Conservation (phyloP, 2,113 vertebrate genomes). For the Castor canadensis region DNA sequence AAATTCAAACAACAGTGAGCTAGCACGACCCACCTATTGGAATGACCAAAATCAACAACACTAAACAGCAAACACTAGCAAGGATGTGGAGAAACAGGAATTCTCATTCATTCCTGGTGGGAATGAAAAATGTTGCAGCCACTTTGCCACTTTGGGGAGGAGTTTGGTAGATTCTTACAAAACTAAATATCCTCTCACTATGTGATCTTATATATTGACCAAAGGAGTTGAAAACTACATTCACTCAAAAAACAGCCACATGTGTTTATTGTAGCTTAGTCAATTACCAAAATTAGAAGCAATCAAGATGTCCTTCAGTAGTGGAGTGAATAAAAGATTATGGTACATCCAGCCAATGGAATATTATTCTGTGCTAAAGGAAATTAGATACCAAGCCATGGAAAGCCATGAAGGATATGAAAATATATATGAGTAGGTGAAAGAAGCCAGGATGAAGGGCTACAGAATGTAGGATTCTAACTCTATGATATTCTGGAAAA, state of each 20-base stretch:
- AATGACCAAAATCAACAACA: not conserved
- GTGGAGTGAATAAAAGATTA: not conserved
- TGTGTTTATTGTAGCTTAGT: not conserved
- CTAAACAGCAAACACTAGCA: not conserved
- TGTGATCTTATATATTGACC: not conserved
- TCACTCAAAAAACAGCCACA: not conserved
- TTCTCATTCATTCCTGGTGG: not conserved
- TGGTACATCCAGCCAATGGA: not conserved
- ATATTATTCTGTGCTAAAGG: not conserved
- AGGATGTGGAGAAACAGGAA: not conserved
- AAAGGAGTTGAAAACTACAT: not conserved
- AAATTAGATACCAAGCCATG: not conserved
- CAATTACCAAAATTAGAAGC: not conserved
- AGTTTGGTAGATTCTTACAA: not conserved
- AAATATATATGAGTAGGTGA: not conserved
- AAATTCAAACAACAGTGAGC: not conserved
- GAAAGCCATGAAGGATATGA: not conserved
- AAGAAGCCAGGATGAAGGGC: not conserved
- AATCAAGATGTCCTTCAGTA: not conserved
- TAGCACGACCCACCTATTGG: too few species aligned
- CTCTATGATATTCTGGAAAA: not conserved
- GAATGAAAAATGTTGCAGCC: not conserved
- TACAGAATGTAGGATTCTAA: not conserved
- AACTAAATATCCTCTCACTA: not conserved
- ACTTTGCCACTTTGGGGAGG: not conserved